Evolutionary conservation across 2,797 vertebrate species (phyloP).

Genomic region (Cuculus canorus): DNA sequence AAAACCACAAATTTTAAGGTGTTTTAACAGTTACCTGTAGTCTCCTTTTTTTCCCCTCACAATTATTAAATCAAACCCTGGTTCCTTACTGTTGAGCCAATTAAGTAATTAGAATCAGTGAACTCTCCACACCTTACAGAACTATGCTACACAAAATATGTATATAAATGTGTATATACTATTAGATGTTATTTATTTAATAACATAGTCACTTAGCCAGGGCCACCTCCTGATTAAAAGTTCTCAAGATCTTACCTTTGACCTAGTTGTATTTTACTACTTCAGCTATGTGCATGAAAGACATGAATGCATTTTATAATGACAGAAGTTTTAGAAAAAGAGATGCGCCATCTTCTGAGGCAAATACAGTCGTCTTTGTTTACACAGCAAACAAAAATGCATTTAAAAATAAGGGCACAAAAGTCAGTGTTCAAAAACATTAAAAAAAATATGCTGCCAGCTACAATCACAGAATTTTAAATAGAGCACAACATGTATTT

Average conservation of each 20-base stretch:
- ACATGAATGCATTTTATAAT: neutral
- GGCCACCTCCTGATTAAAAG: neutral
- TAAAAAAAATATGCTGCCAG: neutral
- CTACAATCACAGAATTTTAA: neutral
- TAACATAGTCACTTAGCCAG: neutral
- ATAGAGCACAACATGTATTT: neutral
- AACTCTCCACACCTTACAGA: neutral
- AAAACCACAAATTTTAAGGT: neutral
- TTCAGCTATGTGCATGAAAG: neutral
- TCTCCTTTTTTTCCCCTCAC: neutral
- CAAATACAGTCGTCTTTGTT: neutral
- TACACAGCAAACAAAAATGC: neutral
- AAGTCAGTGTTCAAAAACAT: neutral
- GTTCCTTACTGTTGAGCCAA: neutral
- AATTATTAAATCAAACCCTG: neutral
- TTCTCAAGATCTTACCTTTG: neutral
- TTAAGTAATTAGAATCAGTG: neutral
- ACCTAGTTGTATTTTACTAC: neutral
- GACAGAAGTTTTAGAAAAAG: neutral
- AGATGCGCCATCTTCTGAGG: neutral
- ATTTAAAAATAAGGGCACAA: neutral
- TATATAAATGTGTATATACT: neutral
- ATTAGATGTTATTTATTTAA: neutral
- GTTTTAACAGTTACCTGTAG: neutral
- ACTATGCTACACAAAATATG: neutral